Base-by-base conservation (phyloP, 2,113 vertebrate genomes). In the Pterocles orientalis region DNA sequence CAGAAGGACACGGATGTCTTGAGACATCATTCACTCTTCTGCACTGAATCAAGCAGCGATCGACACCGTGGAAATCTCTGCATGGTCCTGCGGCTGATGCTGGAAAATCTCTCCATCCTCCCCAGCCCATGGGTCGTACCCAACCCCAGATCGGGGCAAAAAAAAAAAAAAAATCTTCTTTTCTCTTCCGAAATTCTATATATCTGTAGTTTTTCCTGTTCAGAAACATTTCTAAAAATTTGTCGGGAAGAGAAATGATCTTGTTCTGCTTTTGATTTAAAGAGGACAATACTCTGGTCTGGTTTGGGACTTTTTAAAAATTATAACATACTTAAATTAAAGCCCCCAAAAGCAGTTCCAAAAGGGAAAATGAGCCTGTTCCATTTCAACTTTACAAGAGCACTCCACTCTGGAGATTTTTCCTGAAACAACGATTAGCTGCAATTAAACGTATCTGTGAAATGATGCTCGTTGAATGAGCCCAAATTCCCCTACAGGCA, bases 401-500 rank as follows among this genome's bases (percentile, higher is more conserved):
- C 69, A 60, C 17, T 84, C 41, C 1, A 2, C 81, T 72, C 34
- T 51, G 80, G 72, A 80, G 58, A 62, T 56, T 89, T 94, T 83
- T 81, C 75, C 61, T 39, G 34, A 47, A 48, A 58, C n/a, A 51
- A 8, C 3, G 14, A 17, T 50, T 48, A 70, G 57, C 71, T 72
- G 82, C 64, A 82, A 64, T 50, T 10, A 71, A 94, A 64, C 17
- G 1, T 57, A 39, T 73, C 73, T 54, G 16, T 54, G 13, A 39
- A 75, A 66, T 5, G 10, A 23, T 7, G 1, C 12, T 83, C 54
- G 1, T 7, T 85, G 45, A 51, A 61, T 18, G 56, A 94, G 18
- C 65, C 43, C 23, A 34, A 79, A 93, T 93, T 84, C 78, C 79
- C 87, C 82, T n/a, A 9, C 51, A 58, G 72, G 62, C 72, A 50